Evolutionary conservation across 2,797 vertebrate species (phyloP), one percentile per base, ranked within the genome.

Genomic region (Hemitrygon akajei): DNA sequence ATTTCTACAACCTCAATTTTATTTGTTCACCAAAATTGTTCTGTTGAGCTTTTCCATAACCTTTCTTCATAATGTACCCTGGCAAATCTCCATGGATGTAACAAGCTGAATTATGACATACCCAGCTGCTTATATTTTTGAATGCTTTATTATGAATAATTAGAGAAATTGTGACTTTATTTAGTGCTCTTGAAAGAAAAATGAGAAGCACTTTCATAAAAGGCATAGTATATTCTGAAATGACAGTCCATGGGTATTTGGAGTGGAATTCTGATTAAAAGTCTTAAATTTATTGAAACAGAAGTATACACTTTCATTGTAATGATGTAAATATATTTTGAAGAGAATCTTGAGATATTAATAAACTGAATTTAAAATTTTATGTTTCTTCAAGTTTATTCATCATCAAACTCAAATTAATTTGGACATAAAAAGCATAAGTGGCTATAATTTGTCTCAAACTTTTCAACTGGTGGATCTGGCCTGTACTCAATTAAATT

Each of bases 1-100:
- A 94, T 94, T 93, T 91, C 93, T 93, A 94, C 91, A 94, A 91
- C 94, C 87, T 94, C 94, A 94, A 94, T 94, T 94, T 94, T 94
- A 94, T 94, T 94, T 94, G 94, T 94, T 94, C 87, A 93, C 94
- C 93, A 94, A 94, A 94, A 93, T 94, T 93, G 94, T 94, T 93
- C 93, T 94, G 94, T 94, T 94, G 93, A 94, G 93, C 94, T 94
- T 94, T 47, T 47, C 1, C 47, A 47, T 47, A 89, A 94, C 93
- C 94, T 94, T 94, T 93, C 94, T 94, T 94, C 93, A 93, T 94
- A 94, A 94, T 93, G 22, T 27, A 80, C 14, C 37, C 6, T 80
- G 34, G 12, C 14, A 9, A 40, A 37, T 80, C 79, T 80, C 34
- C 34, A 80, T 34, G 0, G 63, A 80, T 80, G 76, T 79, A n/a